phyloP scores from a whole-genome alignment of 2,797 vertebrate species.

The Eulemur mongoz region DNA sequence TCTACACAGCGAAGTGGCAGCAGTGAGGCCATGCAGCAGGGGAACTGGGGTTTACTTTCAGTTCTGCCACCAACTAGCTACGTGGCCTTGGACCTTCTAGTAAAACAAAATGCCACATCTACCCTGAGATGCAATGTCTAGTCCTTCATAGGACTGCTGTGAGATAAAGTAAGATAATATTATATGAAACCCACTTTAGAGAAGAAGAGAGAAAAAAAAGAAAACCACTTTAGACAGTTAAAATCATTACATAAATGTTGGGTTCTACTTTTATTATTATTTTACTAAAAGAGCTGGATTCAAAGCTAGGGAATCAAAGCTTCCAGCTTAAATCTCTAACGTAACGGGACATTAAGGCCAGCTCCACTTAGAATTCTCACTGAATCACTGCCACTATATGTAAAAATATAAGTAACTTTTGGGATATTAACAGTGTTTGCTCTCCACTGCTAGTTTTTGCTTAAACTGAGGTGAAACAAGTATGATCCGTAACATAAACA shows the following conservation, averaged over 20 bases:
- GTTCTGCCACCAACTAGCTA: background rate
- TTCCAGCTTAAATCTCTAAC: background rate
- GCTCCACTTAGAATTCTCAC: background rate
- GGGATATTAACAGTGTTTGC: background rate
- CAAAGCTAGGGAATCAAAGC: background rate
- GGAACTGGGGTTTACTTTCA: background rate
- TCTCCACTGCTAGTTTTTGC: background rate
- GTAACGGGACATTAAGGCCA: background rate
- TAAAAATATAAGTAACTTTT: background rate
- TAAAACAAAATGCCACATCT: background rate
- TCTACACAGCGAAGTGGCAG: background rate
- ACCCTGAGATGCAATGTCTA: background rate
- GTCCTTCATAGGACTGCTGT: background rate
- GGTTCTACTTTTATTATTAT: background rate
- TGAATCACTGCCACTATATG: background rate
- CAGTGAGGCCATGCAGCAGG: background rate
- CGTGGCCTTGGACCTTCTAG: background rate
- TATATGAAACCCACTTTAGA: background rate
- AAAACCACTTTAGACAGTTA: background rate
- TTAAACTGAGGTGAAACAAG: background rate
- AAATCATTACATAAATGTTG: background rate
- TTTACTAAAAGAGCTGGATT: background rate
- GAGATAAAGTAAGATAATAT: background rate
- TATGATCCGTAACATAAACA: background rate
- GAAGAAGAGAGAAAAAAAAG: too few species aligned